Evolutionary conservation across 2,113 vertebrate genomes (phyloP).

Genomic region (Semnopithecus entellus): DNA sequence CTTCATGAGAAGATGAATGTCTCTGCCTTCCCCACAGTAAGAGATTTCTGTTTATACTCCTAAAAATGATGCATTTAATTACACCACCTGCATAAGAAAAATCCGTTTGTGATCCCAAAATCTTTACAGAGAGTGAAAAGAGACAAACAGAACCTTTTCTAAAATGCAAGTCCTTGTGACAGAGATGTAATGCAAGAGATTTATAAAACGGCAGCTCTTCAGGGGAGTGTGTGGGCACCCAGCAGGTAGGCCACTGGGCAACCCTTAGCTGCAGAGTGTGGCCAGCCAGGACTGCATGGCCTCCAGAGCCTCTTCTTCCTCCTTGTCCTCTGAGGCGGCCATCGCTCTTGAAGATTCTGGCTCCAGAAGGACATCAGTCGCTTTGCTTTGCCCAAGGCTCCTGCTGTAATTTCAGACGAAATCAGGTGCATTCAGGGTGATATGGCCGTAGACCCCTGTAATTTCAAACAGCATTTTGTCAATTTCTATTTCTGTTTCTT

Average conservation of each 20-base stretch:
- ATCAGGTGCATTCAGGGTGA: too few species aligned
- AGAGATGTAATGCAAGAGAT: constrained; percentile 81
- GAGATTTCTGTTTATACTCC: background rate
- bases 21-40: constrained; percentile 37
- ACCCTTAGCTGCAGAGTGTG: constrained; percentile 92
- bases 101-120: background rate
- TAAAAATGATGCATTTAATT: constrained; percentile 56
- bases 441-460: constrained; percentile 74
- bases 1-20: constrained; percentile 27
- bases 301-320: constrained; percentile 96
- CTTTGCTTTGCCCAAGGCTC: constrained; percentile 97
- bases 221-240: background rate
- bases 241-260: background rate
- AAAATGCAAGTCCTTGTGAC: constrained; percentile 54
- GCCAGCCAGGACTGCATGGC: constrained; percentile 96
- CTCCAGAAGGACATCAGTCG: constrained; percentile 94
- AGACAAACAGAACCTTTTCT: constrained; percentile 56
- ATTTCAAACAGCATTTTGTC: constrained; percentile 98
- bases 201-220: constrained; percentile 21
- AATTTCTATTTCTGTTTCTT: constrained; percentile 94
- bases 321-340: constrained; percentile 89
- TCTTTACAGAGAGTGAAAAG: constrained; percentile 49
- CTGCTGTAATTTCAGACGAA: constrained; percentile 77
- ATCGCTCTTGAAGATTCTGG: constrained; percentile 85
- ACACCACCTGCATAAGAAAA: constrained; percentile 33